phyloP scores from a whole-genome alignment of 2,888 invertebrate species.

The Napeogenes sylphis region DNA sequence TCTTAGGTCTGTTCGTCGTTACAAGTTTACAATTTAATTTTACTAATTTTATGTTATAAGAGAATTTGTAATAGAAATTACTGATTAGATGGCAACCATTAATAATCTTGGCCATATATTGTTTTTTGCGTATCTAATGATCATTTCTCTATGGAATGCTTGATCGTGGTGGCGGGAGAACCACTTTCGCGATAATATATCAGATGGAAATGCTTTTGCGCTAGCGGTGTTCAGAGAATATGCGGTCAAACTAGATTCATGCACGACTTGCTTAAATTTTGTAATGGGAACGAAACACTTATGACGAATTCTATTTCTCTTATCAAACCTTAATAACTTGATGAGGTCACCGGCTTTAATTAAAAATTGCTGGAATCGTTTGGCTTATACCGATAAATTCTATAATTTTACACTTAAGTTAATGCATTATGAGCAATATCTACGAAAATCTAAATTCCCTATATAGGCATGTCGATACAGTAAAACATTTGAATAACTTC shows the following conservation, averaged over 20 bases:
- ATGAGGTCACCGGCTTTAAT: conserved; percentile 9
- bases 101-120: conserved; percentile 39
- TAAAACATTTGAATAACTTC: too few relatives aligned
- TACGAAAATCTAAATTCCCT: too few relatives aligned
- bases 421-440: too few relatives aligned
- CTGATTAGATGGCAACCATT: conserved; percentile 26
- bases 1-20: too few relatives aligned
- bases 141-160: conserved; percentile 59
- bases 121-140: conserved; percentile 59
- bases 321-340: neutral
- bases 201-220: conserved; percentile 28
- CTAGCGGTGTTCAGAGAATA: conserved; percentile 40
- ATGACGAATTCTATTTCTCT: conserved; percentile 6
- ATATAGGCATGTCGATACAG: too few relatives aligned
- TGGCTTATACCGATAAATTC: conserved; percentile 1
- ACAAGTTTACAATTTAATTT: too few relatives aligned
- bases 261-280: conserved; percentile 35
- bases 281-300: conserved; percentile 27
- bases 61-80: conserved; percentile 18
- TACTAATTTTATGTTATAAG: conserved; percentile 23
- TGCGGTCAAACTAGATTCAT: conserved; percentile 56
- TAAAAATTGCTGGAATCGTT: conserved; percentile 8
- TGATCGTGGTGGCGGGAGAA: conserved; percentile 48
- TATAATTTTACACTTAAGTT: too few relatives aligned
- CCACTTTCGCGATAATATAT: conserved; percentile 57